A percentile compares a stretch with the other conserved stretches of the same genome.
These are phyloP conservation scores for Carduelis carduelis DNA, from an alignment of 2,797 vertebrate species.

Conservation along the genomic window DNA sequence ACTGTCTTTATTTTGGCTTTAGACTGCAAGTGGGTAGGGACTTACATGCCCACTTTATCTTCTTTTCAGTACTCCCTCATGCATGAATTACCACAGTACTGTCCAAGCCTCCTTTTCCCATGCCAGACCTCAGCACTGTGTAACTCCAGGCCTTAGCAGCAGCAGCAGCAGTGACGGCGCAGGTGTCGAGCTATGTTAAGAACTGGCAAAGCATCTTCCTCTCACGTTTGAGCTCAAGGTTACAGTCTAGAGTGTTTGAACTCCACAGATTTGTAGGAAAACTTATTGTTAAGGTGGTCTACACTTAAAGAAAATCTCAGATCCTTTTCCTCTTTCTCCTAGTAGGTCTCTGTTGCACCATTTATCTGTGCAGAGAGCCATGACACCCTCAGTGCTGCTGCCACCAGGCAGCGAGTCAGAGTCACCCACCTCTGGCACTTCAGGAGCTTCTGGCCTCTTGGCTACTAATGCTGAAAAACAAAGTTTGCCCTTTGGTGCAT, in stretches of 20 bases:
- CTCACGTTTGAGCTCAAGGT: not conserved
- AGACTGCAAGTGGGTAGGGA: not conserved
- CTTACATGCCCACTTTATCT: not conserved
- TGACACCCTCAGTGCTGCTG: fast-evolving
- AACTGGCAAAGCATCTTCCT: not conserved
- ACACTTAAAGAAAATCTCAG: not conserved
- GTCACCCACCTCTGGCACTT: not conserved
- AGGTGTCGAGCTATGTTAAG: not conserved
- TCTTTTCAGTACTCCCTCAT: not conserved
- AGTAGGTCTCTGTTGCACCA: not conserved
- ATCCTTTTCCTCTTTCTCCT: not conserved
- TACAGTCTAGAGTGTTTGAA: not conserved
- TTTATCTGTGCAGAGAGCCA: not conserved
- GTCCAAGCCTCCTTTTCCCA: not conserved
- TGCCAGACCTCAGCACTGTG: not conserved
- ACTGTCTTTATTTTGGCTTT: not conserved
- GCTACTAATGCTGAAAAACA: not conserved
- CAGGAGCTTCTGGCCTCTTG: not conserved
- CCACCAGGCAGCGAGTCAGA: not conserved
- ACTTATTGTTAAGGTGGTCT: not conserved
- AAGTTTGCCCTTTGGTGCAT: not conserved
- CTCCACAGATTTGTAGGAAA: not conserved
- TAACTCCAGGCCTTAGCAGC: not conserved
- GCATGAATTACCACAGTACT: not conserved
- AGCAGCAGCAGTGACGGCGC: fast-evolving